Conservation (phyloP, 2,797 vertebrate species). For the Acanthurus tractus region DNA sequence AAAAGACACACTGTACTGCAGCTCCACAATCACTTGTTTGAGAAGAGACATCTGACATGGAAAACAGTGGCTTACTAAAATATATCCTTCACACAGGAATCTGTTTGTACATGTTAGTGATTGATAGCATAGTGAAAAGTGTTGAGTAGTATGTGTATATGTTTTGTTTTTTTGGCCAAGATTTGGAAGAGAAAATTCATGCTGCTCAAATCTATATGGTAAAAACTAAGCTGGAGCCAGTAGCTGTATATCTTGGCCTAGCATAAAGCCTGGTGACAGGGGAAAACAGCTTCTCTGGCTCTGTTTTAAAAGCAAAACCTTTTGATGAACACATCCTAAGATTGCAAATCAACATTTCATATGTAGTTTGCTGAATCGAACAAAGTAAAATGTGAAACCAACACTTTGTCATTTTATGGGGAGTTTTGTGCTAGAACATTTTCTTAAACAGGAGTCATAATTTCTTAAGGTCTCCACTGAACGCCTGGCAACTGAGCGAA, state of each 20-base stretch:
- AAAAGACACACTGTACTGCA: too few relatives aligned
- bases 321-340: neutral
- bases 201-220: neutral
- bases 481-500: constrained; percentile 1
- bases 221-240: neutral
- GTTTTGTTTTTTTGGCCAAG: too few relatives aligned
- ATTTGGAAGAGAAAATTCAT: neutral
- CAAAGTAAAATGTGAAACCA: neutral
- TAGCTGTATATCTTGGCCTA: neutral
- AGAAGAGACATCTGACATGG: constrained; percentile 9
- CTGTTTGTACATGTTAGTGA: too few relatives aligned
- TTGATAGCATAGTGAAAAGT: too few relatives aligned
- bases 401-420: constrained; percentile 5
- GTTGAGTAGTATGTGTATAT: too few relatives aligned
- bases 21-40: too few relatives aligned
- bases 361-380: constrained; percentile 6
- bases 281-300: neutral
- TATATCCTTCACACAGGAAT: neutral
- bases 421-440: neutral
- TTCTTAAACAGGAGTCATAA: neutral
- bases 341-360: neutral
- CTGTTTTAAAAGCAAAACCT: neutral
- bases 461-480: neutral
- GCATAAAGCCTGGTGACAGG: neutral
- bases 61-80: constrained; percentile 4